Base-by-base conservation (phyloP, 2,797 vertebrate genomes). In the Premnoplex brunnescens region DNA sequence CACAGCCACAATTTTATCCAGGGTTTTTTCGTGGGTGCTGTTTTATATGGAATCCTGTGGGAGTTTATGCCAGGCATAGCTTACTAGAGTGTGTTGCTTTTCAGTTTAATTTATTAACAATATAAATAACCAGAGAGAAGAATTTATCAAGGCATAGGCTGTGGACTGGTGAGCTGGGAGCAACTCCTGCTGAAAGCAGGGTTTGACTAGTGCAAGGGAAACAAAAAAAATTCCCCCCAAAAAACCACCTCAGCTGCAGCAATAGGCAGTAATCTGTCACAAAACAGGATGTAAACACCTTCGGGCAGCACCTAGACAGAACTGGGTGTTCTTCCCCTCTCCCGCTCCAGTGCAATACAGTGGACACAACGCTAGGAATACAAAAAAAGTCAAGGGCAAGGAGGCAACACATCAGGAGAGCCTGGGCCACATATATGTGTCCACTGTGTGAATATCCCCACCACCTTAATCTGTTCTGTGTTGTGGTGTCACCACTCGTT, bases 1-100 rank as follows among this genome's bases (percentile, higher is more conserved):
- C 5, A 26, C 1, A 63, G 48, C 37, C 52, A 44, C 20, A 30
- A 2, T 16, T 60, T 67, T 18, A 52, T 36, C 44, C 9, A 55
- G 64, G 44, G 6, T 8, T 59, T 68, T 58, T 58, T 24, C 34
- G 19, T 30, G 0, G 0, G 5, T 27, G 36, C 8, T 73, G 9
- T 32, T 59, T 63, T 49, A 49, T 19, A n/a, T 46, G 22, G n/a
- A 55, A 28, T 37, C 66, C 58, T 59, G 44, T 66, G 58, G 62
- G 36, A 58, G 14, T 27, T 62, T 18, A 36, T 1, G 27, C 19
- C 34, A 84, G 54, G 16, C 5, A 5, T 9, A 26, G 16, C 62
- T 90, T 56, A n/a, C 13, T 36, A 30, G 19, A 18, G 5, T 1
- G 10, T 43, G 68, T 14, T 77, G 41, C 41, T 71, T 77, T 71